Evolutionary conservation across 2,113 vertebrate genomes (phyloP).

Genomic region (Lipotes vexillifer): DNA sequence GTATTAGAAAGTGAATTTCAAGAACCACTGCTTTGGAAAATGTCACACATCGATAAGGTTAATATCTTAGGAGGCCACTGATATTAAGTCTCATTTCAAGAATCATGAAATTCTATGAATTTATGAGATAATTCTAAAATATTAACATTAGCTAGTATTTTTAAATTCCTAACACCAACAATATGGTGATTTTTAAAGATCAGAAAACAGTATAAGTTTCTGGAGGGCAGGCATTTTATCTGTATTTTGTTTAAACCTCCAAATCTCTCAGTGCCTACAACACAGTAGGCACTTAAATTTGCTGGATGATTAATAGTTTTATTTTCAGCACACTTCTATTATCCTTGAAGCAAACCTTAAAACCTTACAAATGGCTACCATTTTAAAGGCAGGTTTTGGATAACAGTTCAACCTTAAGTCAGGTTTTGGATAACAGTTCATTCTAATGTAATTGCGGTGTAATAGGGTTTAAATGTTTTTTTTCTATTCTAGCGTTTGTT

Average conservation of each 20-base stretch:
- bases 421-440: background rate
- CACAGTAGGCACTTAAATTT: background rate
- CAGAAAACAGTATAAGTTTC: background rate
- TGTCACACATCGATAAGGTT: background rate
- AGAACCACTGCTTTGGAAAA: background rate
- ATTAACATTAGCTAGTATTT: background rate
- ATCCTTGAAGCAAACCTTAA: background rate
- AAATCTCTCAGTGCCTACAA: background rate
- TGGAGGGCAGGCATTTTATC: background rate
- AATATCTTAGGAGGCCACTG: background rate
- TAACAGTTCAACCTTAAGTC: background rate
- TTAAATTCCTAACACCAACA: background rate
- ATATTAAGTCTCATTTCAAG: background rate
- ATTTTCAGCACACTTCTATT: background rate
- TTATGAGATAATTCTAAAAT: background rate
- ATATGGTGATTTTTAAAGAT: background rate
- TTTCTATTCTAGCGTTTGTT: constrained; percentile 5
- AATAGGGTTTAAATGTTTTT: background rate
- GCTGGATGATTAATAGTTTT: background rate
- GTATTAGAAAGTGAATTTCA: background rate
- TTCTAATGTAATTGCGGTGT: background rate
- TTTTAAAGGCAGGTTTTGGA: background rate
- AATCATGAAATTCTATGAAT: background rate
- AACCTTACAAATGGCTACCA: background rate
- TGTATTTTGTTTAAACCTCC: background rate